Conservation (phyloP, 2,797 vertebrate genomes). For the Rhyacichthys aspro region DNA sequence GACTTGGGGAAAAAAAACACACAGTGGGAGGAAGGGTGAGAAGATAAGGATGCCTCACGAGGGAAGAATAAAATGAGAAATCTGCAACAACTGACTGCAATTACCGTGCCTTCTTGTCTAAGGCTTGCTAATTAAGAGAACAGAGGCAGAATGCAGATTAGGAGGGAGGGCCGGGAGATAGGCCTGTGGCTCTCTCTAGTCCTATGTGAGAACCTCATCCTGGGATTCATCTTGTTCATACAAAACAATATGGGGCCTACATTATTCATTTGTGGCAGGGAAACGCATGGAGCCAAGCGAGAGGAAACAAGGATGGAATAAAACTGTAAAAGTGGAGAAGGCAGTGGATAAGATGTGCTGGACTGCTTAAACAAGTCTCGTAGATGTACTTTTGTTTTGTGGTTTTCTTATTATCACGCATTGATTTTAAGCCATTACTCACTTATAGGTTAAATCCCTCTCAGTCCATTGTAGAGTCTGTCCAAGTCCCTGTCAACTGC, state of each 20-base stretch:
- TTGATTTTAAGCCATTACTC: slow-evolving; percentile 13
- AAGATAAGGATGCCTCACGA: slow-evolving; percentile 43
- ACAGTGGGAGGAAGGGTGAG: slow-evolving; percentile 5
- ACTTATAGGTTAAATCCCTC: slow-evolving; percentile 28
- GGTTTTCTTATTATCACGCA: neutral
- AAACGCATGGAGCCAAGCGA: slow-evolving; percentile 11
- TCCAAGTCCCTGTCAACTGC: slow-evolving; percentile 8
- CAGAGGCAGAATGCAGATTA: slow-evolving; percentile 65
- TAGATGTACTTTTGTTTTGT: slow-evolving; percentile 4
- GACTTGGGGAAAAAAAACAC: slow-evolving; percentile 15
- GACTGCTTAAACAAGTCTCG: slow-evolving; percentile 13
- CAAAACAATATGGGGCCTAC: slow-evolving; percentile 56
- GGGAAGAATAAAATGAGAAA: slow-evolving; percentile 51
- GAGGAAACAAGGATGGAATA: slow-evolving; percentile 14
- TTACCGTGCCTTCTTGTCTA: slow-evolving; percentile 51
- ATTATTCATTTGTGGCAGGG: slow-evolving; percentile 58
- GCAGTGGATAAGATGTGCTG: slow-evolving; percentile 15
- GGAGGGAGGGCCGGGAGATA: slow-evolving; percentile 56
- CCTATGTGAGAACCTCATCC: slow-evolving; percentile 51
- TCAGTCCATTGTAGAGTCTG: slow-evolving; percentile 1
- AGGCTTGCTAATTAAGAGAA: slow-evolving; percentile 67
- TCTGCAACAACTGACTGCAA: slow-evolving; percentile 54
- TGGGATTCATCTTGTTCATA: slow-evolving; percentile 59
- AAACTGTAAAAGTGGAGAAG: slow-evolving; percentile 9
- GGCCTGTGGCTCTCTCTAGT: slow-evolving; percentile 56